phyloP scores from a whole-genome alignment of 2,888 invertebrate species.

The Emmelina monodactyla region DNA sequence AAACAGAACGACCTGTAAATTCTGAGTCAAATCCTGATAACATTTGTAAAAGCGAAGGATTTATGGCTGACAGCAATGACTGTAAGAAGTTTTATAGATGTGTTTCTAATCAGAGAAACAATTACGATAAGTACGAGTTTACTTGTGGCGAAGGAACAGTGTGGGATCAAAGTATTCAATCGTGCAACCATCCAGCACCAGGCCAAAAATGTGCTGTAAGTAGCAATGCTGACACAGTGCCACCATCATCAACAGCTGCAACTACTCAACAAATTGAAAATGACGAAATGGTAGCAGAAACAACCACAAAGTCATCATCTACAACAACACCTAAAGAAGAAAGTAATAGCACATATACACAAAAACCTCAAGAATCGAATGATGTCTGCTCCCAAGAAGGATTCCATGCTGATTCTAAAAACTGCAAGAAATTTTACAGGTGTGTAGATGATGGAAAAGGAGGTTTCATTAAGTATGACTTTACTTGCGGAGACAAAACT shows the following conservation, averaged over 20 bases:
- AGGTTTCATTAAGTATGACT: conserved; percentile 71
- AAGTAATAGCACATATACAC: conserved; percentile 10
- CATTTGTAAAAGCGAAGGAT: conserved; percentile 51
- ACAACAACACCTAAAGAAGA: conserved; percentile 2
- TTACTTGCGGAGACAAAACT: conserved; percentile 77
- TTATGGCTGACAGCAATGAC: conserved; percentile 71
- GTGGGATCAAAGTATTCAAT: conserved; percentile 72
- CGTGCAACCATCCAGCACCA: conserved; percentile 67
- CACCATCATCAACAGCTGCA: too few species aligned
- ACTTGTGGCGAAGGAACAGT: conserved; percentile 78
- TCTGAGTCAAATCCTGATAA: too few species aligned
- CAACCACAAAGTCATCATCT: conserved; percentile 8
- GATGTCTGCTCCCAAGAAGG: conserved; percentile 64
- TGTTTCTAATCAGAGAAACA: conserved; percentile 50
- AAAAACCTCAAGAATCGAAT: background rate
- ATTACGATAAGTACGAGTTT: conserved; percentile 68
- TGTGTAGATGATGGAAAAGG: conserved; percentile 72
- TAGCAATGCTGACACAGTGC: too few species aligned
- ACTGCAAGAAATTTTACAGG: conserved; percentile 80
- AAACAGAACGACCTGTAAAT: too few species aligned
- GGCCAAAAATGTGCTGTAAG: too few species aligned
- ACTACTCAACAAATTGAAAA: background rate
- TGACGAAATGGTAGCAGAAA: background rate
- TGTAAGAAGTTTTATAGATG: conserved; percentile 83
- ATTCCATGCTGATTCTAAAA: conserved; percentile 71